Evolutionary conservation across 2,888 invertebrate species (phyloP).

Genomic region (Chaetoderma sp.): DNA sequence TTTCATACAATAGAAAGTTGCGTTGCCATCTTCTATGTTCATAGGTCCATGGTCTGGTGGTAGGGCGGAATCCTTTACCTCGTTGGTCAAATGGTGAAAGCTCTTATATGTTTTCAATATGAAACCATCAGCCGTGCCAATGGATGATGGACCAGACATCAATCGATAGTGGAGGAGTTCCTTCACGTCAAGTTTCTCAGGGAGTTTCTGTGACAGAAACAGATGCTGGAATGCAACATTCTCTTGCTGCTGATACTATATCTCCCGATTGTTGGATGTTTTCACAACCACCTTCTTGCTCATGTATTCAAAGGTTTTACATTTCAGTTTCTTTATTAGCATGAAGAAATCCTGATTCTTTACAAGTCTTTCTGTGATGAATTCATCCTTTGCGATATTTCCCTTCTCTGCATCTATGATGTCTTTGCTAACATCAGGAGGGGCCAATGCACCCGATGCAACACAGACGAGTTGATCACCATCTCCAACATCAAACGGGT

Average conservation of each 20-base stretch:
- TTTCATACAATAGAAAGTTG: constrained; percentile 8
- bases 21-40: constrained; percentile 26
- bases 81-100: constrained; percentile 14
- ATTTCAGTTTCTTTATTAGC: no score
- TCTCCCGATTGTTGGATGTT: not conserved
- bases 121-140: constrained; percentile 11
- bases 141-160: not conserved
- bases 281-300: not conserved
- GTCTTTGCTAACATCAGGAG: not conserved
- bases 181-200: not conserved
- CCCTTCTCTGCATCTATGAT: not conserved
- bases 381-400: not conserved
- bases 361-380: not conserved
- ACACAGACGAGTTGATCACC: not conserved
- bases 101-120: constrained; percentile 9
- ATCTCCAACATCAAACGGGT: not conserved
- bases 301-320: no score
- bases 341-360: not conserved
- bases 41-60: constrained; percentile 4
- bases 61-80: constrained; percentile 3
- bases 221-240: constrained; percentile 11
- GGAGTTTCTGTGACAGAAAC: not conserved
- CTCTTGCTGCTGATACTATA: not conserved
- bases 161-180: constrained; percentile 3
- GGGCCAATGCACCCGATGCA: not conserved